Evolutionary conservation across 2,888 invertebrate species (phyloP), one percentile per base, ranked within the genome.

Genomic region (Chironomus tentans): DNA sequence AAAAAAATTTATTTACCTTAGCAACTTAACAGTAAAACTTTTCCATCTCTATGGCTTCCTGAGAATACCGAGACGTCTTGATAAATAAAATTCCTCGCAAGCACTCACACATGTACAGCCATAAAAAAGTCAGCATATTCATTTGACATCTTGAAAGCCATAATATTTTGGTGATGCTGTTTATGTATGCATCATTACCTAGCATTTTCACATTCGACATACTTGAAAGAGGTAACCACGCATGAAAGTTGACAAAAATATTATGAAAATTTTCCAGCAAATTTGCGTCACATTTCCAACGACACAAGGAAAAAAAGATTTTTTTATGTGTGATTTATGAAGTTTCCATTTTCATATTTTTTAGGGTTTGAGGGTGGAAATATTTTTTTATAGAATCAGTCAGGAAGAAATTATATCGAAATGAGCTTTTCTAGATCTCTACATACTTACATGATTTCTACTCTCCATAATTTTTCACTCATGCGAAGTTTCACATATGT

Each of bases 191-290:
- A 61, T 62, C 72, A 72, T 72, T 72, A 72, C 72, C 62, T 65
- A 24, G 21, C 65, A 21, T 24, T 22, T 65, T 21, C 13, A 21
- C 21, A 65, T 13, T 70, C 50, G 22, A 48, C 28, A 24, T 70
- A n/a, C 21, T 24, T 56, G n/a, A 56, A 38, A 61, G 62, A 72
- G 22, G 15, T 50, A 72, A 72, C 72, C 72, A 72, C 72, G 72
- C 72, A 72, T 72, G 62, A 72, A 72, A 72, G 72, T 72, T 72
- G 72, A 72, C 72, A 72, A 61, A 46, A 72, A 61, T 61, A 62
- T 62, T 72, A 72, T 72, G 61, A 22, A 72, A 72, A 72, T 72
- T 72, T 72, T 62, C 61, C 62, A 62, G 46, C 61, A 72, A 62
- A 62, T 72, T 72, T 62, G 62, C 21, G 50, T 24, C 24, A 22